Conservation (phyloP, 2,888 invertebrate genomes). For the Meghimatium bilineatum region DNA sequence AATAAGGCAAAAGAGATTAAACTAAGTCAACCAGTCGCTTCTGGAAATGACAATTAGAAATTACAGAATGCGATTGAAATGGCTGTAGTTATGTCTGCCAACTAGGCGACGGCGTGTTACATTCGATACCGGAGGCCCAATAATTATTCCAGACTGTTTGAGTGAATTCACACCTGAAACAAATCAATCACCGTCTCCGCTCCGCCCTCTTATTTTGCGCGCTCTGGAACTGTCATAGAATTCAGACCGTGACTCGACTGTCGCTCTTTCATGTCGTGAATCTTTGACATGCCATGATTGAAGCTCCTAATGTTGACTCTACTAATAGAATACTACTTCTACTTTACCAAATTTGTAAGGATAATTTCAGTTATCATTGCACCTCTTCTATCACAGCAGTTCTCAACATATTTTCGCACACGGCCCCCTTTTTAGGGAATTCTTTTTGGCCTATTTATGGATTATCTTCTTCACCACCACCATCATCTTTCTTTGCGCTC, state of each 20-base stretch:
- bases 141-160: constrained; percentile 16
- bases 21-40: constrained; percentile 19
- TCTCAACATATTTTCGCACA: no score
- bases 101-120: background rate
- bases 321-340: no score
- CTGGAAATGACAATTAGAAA: constrained; percentile 20
- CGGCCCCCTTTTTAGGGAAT: no score
- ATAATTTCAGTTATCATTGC: no score
- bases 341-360: no score
- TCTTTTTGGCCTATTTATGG: no score
- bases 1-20: background rate
- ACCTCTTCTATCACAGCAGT: no score
- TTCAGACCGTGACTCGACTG: background rate
- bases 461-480: no score
- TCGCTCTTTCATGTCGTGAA: background rate
- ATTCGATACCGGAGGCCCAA: background rate
- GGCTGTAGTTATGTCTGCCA: background rate
- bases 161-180: constrained; percentile 13
- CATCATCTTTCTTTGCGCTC: no score
- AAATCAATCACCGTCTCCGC: background rate
- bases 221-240: background rate
- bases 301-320: no score
- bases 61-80: background rate
- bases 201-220: constrained; percentile 9
- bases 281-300: no score